phyloP scores from a whole-genome alignment of 92 coral and sea anemone genomes.

The Galaxea fascicularis region DNA sequence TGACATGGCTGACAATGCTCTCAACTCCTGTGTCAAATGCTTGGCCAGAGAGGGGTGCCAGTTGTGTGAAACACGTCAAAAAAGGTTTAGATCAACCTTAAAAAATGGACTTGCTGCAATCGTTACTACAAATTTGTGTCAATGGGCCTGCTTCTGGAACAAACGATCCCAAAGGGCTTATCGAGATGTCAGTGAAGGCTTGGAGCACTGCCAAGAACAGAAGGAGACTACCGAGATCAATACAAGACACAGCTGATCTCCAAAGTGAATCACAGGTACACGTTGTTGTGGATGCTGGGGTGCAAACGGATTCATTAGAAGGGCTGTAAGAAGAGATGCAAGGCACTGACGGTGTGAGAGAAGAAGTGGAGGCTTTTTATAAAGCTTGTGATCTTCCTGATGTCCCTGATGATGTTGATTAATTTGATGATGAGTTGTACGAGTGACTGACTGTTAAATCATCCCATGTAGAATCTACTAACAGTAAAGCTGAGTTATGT shows the following conservation, averaged over 20 bases:
- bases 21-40: constrained; percentile 39
- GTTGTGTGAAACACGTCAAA: constrained; percentile 27
- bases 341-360: constrained; percentile 34
- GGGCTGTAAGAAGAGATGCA: constrained; percentile 7
- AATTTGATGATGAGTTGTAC: constrained; percentile 14
- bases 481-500: not conserved
- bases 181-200: constrained; percentile 37
- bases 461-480: not conserved
- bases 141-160: constrained; percentile 40
- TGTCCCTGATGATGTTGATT: constrained; percentile 22
- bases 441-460: constrained; percentile 31
- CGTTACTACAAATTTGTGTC: constrained; percentile 21
- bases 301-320: constrained; percentile 30
- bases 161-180: constrained; percentile 10
- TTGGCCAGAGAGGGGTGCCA: constrained; percentile 50
- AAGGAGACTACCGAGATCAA: constrained; percentile 20
- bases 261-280: constrained; percentile 28
- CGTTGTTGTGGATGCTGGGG: not conserved
- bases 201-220: constrained; percentile 30
- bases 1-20: constrained; percentile 49
- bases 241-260: constrained; percentile 23
- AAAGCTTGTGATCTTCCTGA: constrained; percentile 39
- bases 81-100: constrained; percentile 24
- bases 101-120: constrained; percentile 36
- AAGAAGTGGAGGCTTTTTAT: constrained; percentile 42